These are phyloP conservation scores for Radopholus similis DNA, from an alignment of 1,140 invertebrate genomes.

Conservation along the genomic window DNA sequence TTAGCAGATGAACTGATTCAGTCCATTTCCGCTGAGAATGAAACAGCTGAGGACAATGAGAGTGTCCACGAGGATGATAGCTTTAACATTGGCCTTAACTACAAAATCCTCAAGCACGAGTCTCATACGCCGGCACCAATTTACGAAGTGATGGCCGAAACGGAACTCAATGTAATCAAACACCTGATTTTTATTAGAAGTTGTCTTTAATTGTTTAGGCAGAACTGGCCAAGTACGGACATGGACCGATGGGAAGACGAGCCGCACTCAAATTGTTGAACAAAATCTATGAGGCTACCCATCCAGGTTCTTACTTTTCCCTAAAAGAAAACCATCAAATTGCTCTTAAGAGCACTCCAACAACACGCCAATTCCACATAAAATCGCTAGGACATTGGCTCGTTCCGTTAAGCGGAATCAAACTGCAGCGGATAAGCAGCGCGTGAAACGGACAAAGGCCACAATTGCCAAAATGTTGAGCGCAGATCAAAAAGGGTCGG, in stretches of 20 bases:
- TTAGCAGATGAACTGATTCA: too few species aligned
- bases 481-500: too few species aligned
- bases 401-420: background rate
- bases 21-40: background rate
- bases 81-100: background rate
- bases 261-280: slow-evolving; percentile 15
- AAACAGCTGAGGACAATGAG: background rate
- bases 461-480: background rate
- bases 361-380: slow-evolving; percentile 8
- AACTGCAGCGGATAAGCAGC: background rate
- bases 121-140: slow-evolving; percentile 10
- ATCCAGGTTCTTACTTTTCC: slow-evolving; percentile 6
- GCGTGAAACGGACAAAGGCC: background rate
- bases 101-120: slow-evolving; percentile 4
- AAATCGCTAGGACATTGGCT: background rate
- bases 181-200: background rate
- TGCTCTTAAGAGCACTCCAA: slow-evolving; percentile 1
- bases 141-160: slow-evolving; percentile 14
- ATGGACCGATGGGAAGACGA: slow-evolving; percentile 16
- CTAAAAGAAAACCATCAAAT: background rate
- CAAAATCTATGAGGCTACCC: slow-evolving; percentile 14
- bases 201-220: slow-evolving; percentile 1
- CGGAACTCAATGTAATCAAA: slow-evolving; percentile 1
- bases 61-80: background rate
- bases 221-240: slow-evolving; percentile 12